Conservation (phyloP, 2,888 invertebrate genomes). For the Steinernema hermaphroditum region DNA sequence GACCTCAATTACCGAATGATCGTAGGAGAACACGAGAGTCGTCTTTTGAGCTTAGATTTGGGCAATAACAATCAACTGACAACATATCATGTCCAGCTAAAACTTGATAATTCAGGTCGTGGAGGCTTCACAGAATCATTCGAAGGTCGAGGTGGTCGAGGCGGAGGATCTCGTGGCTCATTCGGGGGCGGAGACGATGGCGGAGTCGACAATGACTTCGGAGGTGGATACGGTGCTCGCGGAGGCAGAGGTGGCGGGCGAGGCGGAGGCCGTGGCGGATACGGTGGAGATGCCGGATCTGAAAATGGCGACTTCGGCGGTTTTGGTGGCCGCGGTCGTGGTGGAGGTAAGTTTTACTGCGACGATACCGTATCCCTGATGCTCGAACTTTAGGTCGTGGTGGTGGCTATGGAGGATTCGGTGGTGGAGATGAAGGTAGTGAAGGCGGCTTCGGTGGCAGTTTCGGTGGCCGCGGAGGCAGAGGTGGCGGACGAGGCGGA, state of each 20-base stretch:
- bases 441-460: constrained; percentile 30
- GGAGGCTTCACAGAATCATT: no score
- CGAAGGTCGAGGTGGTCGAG: background rate
- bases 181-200: no score
- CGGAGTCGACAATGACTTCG: constrained; percentile 18
- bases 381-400: background rate
- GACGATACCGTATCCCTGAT: background rate
- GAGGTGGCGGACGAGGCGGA: background rate
- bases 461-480: background rate
- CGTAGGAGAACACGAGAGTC: no score
- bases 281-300: background rate
- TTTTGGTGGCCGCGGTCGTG: background rate
- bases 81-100: no score
- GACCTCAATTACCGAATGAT: no score
- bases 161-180: constrained; percentile 23
- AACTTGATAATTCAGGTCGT: no score
- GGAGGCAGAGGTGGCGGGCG: background rate
- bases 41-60: no score
- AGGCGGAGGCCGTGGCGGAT: background rate
- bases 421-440: no score
- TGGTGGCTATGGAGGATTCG: background rate
- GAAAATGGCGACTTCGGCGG: background rate
- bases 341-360: no score
- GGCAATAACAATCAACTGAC: no score
- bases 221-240: background rate